Evolutionary conservation across 2,797 vertebrate genomes (phyloP).

Genomic region (Lycodopsis pacificus): DNA sequence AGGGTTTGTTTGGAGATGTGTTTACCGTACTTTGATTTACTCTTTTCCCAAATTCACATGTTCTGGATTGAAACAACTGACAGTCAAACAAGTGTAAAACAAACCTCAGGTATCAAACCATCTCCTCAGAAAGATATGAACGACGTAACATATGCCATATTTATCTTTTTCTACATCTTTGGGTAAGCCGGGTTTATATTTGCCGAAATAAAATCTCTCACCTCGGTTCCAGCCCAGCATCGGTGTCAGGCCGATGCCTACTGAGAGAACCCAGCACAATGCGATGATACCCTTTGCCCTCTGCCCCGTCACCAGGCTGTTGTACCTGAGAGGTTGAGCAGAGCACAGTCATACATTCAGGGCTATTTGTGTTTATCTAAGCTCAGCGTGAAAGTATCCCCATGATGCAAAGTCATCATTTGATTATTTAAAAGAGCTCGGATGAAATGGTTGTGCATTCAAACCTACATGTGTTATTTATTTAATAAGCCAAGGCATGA

Average conservation of each 20-base stretch:
- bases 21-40: neutral
- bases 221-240: constrained; percentile 95
- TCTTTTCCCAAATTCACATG: neutral
- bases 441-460: constrained; percentile 14
- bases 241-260: constrained; percentile 93
- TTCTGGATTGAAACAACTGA: neutral
- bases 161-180: neutral
- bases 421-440: constrained; percentile 20
- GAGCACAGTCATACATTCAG: constrained; percentile 5
- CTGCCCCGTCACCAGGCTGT: constrained; percentile 90
- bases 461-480: constrained; percentile 14
- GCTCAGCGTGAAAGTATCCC: constrained; percentile 17
- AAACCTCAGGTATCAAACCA: neutral
- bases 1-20: neutral
- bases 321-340: constrained; percentile 87
- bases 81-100: neutral
- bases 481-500: constrained; percentile 16
- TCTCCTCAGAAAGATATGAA: neutral
- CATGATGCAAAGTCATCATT: constrained; percentile 36
- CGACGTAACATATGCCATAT: neutral
- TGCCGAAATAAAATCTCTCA: constrained; percentile 18
- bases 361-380: constrained; percentile 24
- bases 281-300: constrained; percentile 93
- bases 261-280: constrained; percentile 94
- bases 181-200: neutral